Evolutionary conservation across 1,140 invertebrate genomes (phyloP), one percentile per base, ranked within the genome.

Genomic region (Drosophila gunungcola): DNA sequence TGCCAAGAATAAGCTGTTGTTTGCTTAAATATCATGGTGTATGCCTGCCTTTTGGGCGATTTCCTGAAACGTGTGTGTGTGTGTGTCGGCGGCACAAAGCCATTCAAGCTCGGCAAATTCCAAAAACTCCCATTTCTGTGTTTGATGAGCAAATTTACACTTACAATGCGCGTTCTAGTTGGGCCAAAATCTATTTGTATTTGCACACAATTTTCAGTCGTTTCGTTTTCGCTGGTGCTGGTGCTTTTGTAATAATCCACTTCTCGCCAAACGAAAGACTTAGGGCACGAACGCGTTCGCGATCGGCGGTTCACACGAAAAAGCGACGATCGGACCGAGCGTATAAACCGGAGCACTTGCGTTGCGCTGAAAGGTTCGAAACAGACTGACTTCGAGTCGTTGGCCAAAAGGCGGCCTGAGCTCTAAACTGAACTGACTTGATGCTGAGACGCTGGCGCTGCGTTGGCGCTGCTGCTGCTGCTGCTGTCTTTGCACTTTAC

Each of bases 131-230:
- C 32, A 55, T 46, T 81, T 21, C 16, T 49, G 77, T 86, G 45
- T 88, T 89, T 89, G 72, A 53, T 70, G 52, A 72, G 68, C 73
- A 80, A 89, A 88, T 84, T 84, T 70, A 84, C 84, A 88, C 85
- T 88, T 88, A 88, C 83, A 88, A 68, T 63, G 55, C 65, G 75
- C 70, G 82, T 86, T 82, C 78, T 78, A 46, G 65, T 41, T 48
- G 48, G 25, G 48, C 48, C 61, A 25, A 39, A 21, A 21, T 21
- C 16, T 21, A 62, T 51, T 13, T 27, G 38, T 63, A 38, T 62
- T 62, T 63, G 60, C 60, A 39, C 51, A 27, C 42, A 39, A 48
- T 55, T 61, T 60, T 60, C 49, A 51, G 51, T 55, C 41, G 36
- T 56, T 64, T 60, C 13, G 16, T 21, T 21, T 21, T 21, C 16